Base-by-base conservation (phyloP, 2,797 vertebrate genomes). In the Alfaro cultratus region DNA sequence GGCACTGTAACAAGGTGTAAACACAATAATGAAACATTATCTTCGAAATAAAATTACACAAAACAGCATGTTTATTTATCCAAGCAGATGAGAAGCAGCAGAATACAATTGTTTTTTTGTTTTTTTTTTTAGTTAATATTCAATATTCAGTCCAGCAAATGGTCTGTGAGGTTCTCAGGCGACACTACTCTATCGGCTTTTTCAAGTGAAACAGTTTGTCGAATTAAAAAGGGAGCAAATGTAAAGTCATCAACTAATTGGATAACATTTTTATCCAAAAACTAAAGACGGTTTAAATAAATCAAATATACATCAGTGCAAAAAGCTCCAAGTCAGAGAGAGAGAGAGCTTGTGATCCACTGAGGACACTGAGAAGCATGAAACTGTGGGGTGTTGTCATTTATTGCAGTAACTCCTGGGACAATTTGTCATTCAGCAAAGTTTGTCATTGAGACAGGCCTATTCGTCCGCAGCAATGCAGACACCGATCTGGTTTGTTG, bases 21-120 rank as follows among this genome's bases (percentile, higher is more conserved):
- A 47, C 64, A 60, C 51, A 71, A 47, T 9, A 26, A 45, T 76
- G 75, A 76, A 23, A 76, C 34, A 34, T 36, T 26, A 76, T 64
- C 29, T 76, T 8, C 13, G 0, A 9, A 74, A 55, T 41, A 57
- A 74, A 74, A 74, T 36, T 74, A 57, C 29, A 1, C 16, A 31
- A 13, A 64, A 8, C 5, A 76, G n/a, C 75, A 62, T 49, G 39
- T 62, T 62, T 18, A 34, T 8, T 8, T 18, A 18, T 31, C 2
- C 29, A 60, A 60, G 29, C 57, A 60, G 57, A 29, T 15, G 31
- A 34, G 31, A 34, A 62, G 60, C 60, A 57, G 39, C 53, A 43
- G 26, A 15, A 57, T 12, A 7, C 12, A 71, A 55, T 55, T 0
- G 10, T n/a, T 3, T 55, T n/a, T n/a, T n/a, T 10, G 2, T 1